Evolutionary conservation across 92 coral and sea anemone species (phyloP), one percentile per base, ranked within the genome.

Genomic region (Palythoa caribaeorum): DNA sequence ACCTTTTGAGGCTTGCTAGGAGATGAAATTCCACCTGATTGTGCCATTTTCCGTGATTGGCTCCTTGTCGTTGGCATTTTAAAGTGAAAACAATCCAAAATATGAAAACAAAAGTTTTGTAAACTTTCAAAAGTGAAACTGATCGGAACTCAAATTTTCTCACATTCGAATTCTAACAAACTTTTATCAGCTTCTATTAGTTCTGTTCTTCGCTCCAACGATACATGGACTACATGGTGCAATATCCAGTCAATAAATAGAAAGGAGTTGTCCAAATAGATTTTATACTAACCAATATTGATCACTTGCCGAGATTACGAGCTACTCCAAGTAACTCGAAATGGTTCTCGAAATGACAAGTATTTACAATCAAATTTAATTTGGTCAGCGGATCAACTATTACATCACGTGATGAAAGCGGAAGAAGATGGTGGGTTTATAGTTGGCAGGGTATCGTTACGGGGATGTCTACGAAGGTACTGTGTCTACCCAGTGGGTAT

Each of bases 11-110:
- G 5, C 16, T 5, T 57, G 11, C n/a, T 37, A 3, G 13, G 71
- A 79, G n/a, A 51, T 79, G 71, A 47, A 2, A 19, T 74, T 7
- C 80, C 83, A 75, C 57, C 38, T 85, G 72, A 55, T 38, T 13
- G 55, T 13, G 83, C 71, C 76, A 73, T 47, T 66, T 73, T 85
- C 37, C 39, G 76, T 73, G 83, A 38, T 55, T 85, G 81, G 13
- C 89, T 85, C 39, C 89, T 74, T 39, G 81, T 85, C 38, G 21
- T 37, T 14, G 59, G 80, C 89, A 85, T 85, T 70, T 47, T 14
- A 36, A 73, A 85, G 2, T 79, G 68, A 21, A 37, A 2, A 9
- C 9, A n/a, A 6, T 39, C 14, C 9, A 54, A 12, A 38, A 14
- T 12, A 9, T 16, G 28, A 57, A 73, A 14, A 44, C 7, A 44